Evolutionary conservation across 2,797 vertebrate genomes (phyloP).

Genomic region (Crenuchus spilurus): DNA sequence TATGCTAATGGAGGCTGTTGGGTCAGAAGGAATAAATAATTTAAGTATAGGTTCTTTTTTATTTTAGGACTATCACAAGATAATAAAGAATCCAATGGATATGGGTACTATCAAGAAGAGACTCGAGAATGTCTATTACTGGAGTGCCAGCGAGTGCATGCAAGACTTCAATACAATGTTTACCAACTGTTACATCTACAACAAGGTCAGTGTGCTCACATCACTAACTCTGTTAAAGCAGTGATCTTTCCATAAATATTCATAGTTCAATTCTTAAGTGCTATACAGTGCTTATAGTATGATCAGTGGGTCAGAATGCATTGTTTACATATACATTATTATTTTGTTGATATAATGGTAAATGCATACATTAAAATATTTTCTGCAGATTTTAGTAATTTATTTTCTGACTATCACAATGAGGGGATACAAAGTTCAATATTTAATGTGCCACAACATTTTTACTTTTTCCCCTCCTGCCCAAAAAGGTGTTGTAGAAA

Average conservation of each 20-base stretch:
- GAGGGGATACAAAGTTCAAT: no score
- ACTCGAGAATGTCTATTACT: slow-evolving; percentile 93
- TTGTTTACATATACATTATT: not conserved
- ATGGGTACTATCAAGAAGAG: slow-evolving; percentile 97
- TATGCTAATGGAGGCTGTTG: not conserved
- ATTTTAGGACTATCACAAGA: slow-evolving; percentile 92
- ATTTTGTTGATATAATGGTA: no score
- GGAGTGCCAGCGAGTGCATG: slow-evolving; percentile 95
- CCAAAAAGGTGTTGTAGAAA: no score
- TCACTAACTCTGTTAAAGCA: no score
- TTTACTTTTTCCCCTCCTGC: no score
- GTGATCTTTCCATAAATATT: no score
- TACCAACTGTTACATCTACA: slow-evolving; percentile 98
- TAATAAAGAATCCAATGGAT: slow-evolving; percentile 96
- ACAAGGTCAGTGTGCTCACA: slow-evolving; percentile 83
- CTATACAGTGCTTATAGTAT: no score
- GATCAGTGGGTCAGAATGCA: not conserved
- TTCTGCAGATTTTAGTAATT: no score
- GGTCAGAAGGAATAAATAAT: not conserved
- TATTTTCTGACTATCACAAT: no score
- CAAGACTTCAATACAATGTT: slow-evolving; percentile 99
- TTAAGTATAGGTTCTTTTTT: not conserved
- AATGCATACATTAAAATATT: no score
- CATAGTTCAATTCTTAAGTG: no score
- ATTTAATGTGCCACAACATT: no score